phyloP scores from a whole-genome alignment of 1,140 invertebrate species.

The Lerema accius region DNA sequence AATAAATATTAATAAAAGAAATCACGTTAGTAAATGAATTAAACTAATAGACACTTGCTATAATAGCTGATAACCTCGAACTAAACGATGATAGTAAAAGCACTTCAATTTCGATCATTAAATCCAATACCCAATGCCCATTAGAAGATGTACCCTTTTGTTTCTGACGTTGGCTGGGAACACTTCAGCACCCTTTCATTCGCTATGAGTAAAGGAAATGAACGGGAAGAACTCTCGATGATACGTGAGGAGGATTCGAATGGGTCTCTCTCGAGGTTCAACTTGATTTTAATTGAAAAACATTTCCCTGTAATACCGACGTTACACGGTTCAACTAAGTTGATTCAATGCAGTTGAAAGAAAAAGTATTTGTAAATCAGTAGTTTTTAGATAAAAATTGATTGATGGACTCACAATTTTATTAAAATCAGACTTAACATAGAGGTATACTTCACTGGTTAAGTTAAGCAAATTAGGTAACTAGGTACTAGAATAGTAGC shows the following conservation, averaged over 20 bases:
- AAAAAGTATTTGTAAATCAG: too few relatives aligned
- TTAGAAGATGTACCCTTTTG: conserved; percentile 9
- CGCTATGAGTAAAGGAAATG: conserved; percentile 31
- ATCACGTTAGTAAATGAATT: too few relatives aligned
- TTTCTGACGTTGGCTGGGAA: conserved; percentile 13
- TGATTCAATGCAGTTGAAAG: too few relatives aligned
- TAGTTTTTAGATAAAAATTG: too few relatives aligned
- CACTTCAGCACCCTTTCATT: conserved; percentile 22
- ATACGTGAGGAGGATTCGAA: conserved; percentile 27
- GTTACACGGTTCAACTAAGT: conserved; percentile 3
- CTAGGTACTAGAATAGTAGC: too few relatives aligned
- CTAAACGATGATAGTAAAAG: background rate
- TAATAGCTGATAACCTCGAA: too few relatives aligned
- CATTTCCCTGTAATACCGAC: conserved; percentile 14
- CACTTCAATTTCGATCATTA: conserved; percentile 5
- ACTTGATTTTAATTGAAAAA: conserved; percentile 32
- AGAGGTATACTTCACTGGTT: too few relatives aligned
- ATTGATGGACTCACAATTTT: too few relatives aligned
- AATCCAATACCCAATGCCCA: conserved; percentile 7
- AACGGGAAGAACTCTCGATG: conserved; percentile 30
- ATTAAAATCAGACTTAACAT: too few relatives aligned
- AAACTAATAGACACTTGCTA: too few relatives aligned
- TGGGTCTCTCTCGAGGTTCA: conserved; percentile 5
- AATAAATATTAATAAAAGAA: too few relatives aligned
- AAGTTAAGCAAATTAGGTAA: too few relatives aligned